Evolutionary conservation across 2,888 invertebrate species (phyloP), one percentile per base, ranked within the genome.

Genomic region (Neocrepidodera transversa): DNA sequence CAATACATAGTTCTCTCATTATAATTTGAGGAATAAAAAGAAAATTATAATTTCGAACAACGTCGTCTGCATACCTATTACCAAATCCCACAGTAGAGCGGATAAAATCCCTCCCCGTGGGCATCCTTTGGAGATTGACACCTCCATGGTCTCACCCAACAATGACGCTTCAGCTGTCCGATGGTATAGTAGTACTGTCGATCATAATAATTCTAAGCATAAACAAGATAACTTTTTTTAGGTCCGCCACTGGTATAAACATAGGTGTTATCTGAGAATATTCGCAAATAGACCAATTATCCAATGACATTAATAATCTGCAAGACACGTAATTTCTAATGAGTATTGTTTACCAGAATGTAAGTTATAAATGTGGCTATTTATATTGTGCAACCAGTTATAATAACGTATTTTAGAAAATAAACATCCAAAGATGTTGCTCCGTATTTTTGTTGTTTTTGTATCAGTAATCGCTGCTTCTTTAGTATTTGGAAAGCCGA

Each of bases 321-420:
- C 30, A 38, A 50, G 38, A 23, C 36, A 16, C 38, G 28, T 50
- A 50, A 50, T 38, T 16, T n/a, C 38, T 50, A 26, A 38, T 38
- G 50, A 50, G 26, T 16, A 11, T n/a, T 50, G 14, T 38, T 38
- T 50, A 38, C 38, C 38, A 50, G 26, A 20, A 26, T 20, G 38
- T 16, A 14, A n/a, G 5, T 38, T 50, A 50, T 50, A 50, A 50
- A 50, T 38, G 13, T 11, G 8, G 35, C 18, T 36, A 35, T 36
- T 38, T 50, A 16, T 11, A 26, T n/a, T 30, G 17, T 17, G 11
- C 5, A 50, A 38, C 16, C 10, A 23, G 26, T 26, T 2, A 35
- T 35, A 26, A 38, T 16, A 14, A 10, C 23, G 14, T 13, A 49
- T 23, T 17, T 26, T 4, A 38, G 35, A 35, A 14, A 35, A 13